A percentile compares a stretch with the other conserved stretches of the same genome.
phyloP scores from a whole-genome alignment of 2,113 vertebrate genomes.

The Lophochroa leadbeateri region DNA sequence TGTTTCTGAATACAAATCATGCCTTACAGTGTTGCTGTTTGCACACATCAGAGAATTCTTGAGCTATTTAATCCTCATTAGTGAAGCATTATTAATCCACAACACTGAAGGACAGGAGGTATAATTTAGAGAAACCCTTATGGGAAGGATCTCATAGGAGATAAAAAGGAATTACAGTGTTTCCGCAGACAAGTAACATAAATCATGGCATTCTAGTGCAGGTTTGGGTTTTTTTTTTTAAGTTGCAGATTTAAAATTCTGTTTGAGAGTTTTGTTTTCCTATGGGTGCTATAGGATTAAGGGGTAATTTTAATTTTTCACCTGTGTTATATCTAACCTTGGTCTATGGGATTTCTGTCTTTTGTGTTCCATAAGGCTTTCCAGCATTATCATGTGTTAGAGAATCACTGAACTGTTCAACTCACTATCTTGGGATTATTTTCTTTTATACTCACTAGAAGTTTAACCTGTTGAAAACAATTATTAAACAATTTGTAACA shows the following conservation, averaged over 20 bases:
- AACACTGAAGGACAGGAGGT: slow-evolving; percentile 47
- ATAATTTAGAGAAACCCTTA: slow-evolving; percentile 57
- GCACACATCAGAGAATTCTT: slow-evolving; percentile 44
- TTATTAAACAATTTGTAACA: slow-evolving; percentile 47
- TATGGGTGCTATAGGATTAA: background rate
- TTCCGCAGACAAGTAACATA: background rate
- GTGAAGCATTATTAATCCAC: slow-evolving; percentile 57
- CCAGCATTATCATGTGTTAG: background rate
- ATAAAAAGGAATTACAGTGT: slow-evolving; percentile 42
- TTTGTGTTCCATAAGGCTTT: background rate
- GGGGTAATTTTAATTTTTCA: background rate
- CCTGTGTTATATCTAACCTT: background rate
- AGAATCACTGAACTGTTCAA: slow-evolving; percentile 30
- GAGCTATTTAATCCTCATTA: slow-evolving; percentile 66
- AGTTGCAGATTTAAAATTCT: background rate
- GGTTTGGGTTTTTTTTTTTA: background rate
- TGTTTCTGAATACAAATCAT: slow-evolving; percentile 47
- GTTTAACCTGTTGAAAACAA: slow-evolving; percentile 48
- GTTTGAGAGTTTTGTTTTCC: background rate
- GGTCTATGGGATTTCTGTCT: background rate
- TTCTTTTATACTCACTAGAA: slow-evolving; percentile 14
- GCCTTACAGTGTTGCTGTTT: slow-evolving; percentile 37
- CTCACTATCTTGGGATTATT: background rate
- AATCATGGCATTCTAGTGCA: background rate
- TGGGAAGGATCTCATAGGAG: slow-evolving; percentile 29